Percentiles rank a stretch among this genome's conserved stretches.
phyloP scores from a whole-genome alignment of 2,113 vertebrate genomes.

The Orthonyx spaldingii region DNA sequence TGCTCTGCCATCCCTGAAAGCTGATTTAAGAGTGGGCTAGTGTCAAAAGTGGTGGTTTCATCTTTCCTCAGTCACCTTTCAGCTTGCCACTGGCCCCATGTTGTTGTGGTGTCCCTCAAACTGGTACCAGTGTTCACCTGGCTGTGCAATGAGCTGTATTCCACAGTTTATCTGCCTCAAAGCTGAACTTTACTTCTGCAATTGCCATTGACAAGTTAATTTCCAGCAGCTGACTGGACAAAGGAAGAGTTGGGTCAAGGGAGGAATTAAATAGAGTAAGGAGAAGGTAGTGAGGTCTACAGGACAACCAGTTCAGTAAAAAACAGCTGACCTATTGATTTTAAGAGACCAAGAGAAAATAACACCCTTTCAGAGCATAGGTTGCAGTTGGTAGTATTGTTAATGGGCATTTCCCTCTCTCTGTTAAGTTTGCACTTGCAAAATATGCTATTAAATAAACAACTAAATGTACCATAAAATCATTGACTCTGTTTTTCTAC shows the following conservation, averaged over 20 bases:
- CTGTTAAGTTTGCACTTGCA: not conserved
- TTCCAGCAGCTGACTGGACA: not conserved
- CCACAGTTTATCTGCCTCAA: not conserved
- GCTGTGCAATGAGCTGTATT: rapidly evolving
- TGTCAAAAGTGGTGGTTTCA: not conserved
- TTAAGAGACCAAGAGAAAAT: not conserved
- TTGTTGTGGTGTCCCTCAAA: not conserved
- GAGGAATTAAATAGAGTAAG: not conserved
- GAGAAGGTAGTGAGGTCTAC: not conserved
- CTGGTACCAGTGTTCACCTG: not conserved
- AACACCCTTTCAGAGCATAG: not conserved
- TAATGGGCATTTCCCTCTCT: not conserved
- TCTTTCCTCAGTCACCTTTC: not conserved
- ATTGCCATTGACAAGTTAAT: not conserved
- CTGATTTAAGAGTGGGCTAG: not conserved
- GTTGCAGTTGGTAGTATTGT: not conserved
- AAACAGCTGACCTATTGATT: not conserved
- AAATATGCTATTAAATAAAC: not conserved
- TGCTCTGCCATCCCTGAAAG: not conserved
- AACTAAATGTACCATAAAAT: not conserved
- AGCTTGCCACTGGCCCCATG: not conserved
- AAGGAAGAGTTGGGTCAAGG: not conserved
- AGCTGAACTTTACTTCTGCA: not conserved
- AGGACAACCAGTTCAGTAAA: not conserved
- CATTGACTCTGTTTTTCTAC: not conserved